Conservation (phyloP, 2,113 vertebrate species). For the Ophiodon elongatus region DNA sequence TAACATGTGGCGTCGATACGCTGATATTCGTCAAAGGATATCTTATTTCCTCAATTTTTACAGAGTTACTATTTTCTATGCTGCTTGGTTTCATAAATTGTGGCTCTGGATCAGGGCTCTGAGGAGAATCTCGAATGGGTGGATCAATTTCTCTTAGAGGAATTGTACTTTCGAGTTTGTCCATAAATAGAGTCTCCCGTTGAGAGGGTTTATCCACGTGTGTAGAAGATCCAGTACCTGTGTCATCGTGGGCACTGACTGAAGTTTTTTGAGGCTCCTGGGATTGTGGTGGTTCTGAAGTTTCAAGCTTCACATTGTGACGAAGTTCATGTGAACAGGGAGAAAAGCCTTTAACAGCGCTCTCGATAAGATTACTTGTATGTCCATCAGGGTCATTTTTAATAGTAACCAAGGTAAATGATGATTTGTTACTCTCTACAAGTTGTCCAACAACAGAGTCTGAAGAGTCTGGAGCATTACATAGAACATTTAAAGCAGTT, state of each 20-base stretch:
- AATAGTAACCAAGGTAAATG: neutral
- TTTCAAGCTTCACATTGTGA: conserved; percentile 55
- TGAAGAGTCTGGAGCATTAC: conserved; percentile 15
- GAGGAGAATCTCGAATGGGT: conserved; percentile 77
- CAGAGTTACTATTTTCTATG: conserved; percentile 35
- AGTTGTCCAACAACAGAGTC: conserved; percentile 30
- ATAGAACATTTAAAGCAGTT: conserved; percentile 59
- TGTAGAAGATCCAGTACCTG: neutral
- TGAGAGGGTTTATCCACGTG: conserved; percentile 35
- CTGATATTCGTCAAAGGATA: conserved; percentile 6
- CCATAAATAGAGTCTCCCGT: conserved; percentile 31
- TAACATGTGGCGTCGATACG: neutral
- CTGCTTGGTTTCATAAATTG: conserved; percentile 61
- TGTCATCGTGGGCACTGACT: conserved; percentile 2
- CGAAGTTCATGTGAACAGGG: conserved; percentile 14
- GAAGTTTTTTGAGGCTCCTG: conserved; percentile 27
- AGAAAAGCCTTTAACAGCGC: conserved; percentile 28
- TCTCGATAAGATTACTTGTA: conserved; percentile 33
- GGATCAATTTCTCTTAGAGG: conserved; percentile 78
- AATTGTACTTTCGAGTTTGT: conserved; percentile 70
- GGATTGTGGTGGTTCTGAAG: conserved; percentile 36
- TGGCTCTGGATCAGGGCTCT: conserved; percentile 81
- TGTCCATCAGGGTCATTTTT: conserved; percentile 60
- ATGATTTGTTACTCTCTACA: conserved; percentile 27
- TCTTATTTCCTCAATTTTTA: conserved; percentile 34